Conservation (phyloP, 2,797 vertebrate species). For the Phyllotis vaccarum region DNA sequence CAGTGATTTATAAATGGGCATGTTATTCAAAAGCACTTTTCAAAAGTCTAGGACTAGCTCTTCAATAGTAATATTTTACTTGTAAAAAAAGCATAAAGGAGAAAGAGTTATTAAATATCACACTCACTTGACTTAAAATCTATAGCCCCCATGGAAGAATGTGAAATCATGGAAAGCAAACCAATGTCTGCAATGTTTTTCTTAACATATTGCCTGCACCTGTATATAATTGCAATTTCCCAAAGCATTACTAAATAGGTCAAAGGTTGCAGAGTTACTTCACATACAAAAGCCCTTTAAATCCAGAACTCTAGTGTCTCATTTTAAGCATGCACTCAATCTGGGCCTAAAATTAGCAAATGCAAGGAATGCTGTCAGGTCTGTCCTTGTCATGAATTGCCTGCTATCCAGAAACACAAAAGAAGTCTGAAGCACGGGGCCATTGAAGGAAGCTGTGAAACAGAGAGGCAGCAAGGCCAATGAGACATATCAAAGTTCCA, state of each 20-base stretch:
- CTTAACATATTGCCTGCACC: conserved; percentile 79
- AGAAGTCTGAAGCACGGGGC: conserved; percentile 40
- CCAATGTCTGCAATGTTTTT: conserved; percentile 62
- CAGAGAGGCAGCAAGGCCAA: conserved; percentile 62
- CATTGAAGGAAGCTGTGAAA: conserved; percentile 44
- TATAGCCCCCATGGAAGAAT: conserved; percentile 71
- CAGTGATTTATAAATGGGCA: conserved; percentile 56
- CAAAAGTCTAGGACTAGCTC: conserved; percentile 49
- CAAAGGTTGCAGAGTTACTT: conserved; percentile 73
- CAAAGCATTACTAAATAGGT: conserved; percentile 77
- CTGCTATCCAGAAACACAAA: conserved; percentile 62
- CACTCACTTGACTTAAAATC: conserved; percentile 75
- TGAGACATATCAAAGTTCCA: conserved; percentile 66
- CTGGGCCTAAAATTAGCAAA: conserved; percentile 76
- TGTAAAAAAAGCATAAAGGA: conserved; percentile 51
- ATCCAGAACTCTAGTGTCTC: conserved; percentile 64
- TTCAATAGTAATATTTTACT: conserved; percentile 63
- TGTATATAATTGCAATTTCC: conserved; percentile 79
- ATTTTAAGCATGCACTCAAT: conserved; percentile 57
- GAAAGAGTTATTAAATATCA: conserved; percentile 78
- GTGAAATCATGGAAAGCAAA: conserved; percentile 72
- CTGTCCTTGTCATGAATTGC: conserved; percentile 52
- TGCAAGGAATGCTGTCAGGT: conserved; percentile 70
- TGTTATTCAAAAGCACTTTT: conserved; percentile 53
- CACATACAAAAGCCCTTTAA: conserved; percentile 62